Evolutionary conservation across 2,797 vertebrate genomes (phyloP).

Genomic region (Catharus ustulatus): DNA sequence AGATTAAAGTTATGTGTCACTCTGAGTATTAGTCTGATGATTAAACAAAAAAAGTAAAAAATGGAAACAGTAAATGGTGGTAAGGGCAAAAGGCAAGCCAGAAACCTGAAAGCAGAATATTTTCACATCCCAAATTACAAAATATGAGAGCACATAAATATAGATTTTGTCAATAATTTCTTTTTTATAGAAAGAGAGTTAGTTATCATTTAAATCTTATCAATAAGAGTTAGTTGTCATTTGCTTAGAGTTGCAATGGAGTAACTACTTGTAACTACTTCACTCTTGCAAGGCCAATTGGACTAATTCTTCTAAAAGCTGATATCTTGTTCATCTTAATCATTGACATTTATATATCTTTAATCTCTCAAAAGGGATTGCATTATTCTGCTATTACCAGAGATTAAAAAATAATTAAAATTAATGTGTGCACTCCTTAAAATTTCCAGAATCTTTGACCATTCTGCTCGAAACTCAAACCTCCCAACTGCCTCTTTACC

Average conservation of each 20-base stretch:
- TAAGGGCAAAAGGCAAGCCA: not conserved
- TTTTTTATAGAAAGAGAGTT: not conserved
- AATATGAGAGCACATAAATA: not conserved
- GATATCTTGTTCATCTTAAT: not conserved
- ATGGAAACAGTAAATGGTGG: not conserved
- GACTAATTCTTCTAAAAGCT: not conserved
- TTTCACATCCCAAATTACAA: not conserved
- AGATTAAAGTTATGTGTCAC: not conserved
- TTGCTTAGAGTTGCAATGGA: not conserved
- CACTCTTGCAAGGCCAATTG: not conserved
- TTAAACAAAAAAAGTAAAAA: not conserved
- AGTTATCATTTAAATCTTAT: not conserved
- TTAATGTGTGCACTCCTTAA: not conserved
- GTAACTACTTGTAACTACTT: not conserved
- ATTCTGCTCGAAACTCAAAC: not conserved
- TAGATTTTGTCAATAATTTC: not conserved
- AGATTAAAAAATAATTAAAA: not conserved
- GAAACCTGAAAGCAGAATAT: not conserved
- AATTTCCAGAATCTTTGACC: not conserved
- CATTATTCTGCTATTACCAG: not conserved
- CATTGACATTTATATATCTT: not conserved
- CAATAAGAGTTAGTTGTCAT: not conserved
- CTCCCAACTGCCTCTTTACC: accelerated
- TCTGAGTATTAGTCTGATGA: not conserved
- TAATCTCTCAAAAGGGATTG: not conserved